A percentile compares a stretch with the other conserved stretches of the same genome.
Evolutionary conservation across 2,113 vertebrate genomes (phyloP).

Genomic region (Chamaetylas fuelleborni): DNA sequence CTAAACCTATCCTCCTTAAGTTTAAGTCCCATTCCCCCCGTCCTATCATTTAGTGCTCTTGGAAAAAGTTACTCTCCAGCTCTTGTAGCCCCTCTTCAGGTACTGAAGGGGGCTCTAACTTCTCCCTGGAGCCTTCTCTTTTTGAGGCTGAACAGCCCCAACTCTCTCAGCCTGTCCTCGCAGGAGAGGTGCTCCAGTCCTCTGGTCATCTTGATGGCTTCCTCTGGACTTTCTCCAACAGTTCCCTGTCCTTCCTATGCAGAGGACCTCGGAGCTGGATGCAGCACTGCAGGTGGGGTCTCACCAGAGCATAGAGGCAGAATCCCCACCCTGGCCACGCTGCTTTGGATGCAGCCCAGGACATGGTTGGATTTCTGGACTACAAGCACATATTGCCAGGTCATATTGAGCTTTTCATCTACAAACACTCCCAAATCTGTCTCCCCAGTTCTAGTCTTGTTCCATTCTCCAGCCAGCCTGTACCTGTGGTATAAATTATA

Average conservation of each 20-base stretch:
- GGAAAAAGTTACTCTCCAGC: not conserved
- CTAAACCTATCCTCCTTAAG: not conserved
- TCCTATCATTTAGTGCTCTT: too few relatives aligned
- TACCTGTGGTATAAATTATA: not conserved
- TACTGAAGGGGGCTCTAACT: not conserved
- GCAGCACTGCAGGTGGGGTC: not conserved
- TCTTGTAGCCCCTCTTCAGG: not conserved
- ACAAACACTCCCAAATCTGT: not conserved
- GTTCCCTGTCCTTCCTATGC: not conserved
- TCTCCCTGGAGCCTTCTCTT: not conserved
- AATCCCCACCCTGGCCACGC: accelerated
- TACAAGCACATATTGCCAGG: not conserved
- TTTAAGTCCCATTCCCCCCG: not conserved
- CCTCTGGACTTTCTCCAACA: not conserved
- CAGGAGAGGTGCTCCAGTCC: not conserved
- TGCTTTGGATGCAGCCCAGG: not conserved
- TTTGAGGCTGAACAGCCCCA: not conserved
- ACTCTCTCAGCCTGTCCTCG: accelerated
- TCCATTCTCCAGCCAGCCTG: not conserved
- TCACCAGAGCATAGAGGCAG: not conserved
- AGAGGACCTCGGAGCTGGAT: not conserved
- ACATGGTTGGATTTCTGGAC: accelerated
- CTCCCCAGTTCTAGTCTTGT: not conserved
- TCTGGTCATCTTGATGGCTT: not conserved
- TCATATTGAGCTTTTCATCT: not conserved